phyloP scores from a whole-genome alignment of 2,888 invertebrate genomes.

The Leucophenga montana region DNA sequence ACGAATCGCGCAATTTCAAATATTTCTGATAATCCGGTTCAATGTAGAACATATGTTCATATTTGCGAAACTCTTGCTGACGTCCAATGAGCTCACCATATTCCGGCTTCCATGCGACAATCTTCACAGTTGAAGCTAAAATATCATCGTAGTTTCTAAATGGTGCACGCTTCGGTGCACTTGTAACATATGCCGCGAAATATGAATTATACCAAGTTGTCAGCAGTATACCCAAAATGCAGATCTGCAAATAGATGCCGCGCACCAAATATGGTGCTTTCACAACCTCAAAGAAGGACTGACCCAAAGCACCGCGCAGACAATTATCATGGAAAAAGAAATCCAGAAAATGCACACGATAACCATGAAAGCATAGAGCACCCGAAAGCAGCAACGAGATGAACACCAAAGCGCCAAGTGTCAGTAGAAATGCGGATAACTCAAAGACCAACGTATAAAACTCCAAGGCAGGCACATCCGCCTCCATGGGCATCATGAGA shows the following conservation, averaged over 20 bases:
- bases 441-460: slow-evolving; percentile 62
- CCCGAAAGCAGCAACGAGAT: slow-evolving; percentile 56
- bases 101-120: slow-evolving; percentile 54
- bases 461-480: slow-evolving; percentile 55
- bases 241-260: slow-evolving; percentile 63
- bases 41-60: slow-evolving; percentile 53
- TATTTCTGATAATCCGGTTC: slow-evolving; percentile 50
- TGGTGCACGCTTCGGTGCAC: slow-evolving; percentile 55
- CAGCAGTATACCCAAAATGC: slow-evolving; percentile 61
- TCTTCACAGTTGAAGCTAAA: slow-evolving; percentile 49
- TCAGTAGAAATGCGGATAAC: slow-evolving; percentile 49
- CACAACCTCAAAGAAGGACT: slow-evolving; percentile 58
- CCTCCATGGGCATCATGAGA: slow-evolving; percentile 64
- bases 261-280: slow-evolving; percentile 54
- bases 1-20: slow-evolving; percentile 53
- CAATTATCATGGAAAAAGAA: slow-evolving; percentile 63
- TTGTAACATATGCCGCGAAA: slow-evolving; percentile 65
- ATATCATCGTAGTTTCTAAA: slow-evolving; percentile 59
- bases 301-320: slow-evolving; percentile 62
- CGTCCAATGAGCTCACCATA: slow-evolving; percentile 49
- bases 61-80: slow-evolving; percentile 44
- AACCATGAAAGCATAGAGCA: slow-evolving; percentile 49
- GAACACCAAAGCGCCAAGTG: slow-evolving; percentile 44
- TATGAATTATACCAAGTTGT: slow-evolving; percentile 67
- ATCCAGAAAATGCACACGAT: slow-evolving; percentile 45